Base-by-base conservation (phyloP, 2,113 vertebrate genomes). In the Burhinus bistriatus region DNA sequence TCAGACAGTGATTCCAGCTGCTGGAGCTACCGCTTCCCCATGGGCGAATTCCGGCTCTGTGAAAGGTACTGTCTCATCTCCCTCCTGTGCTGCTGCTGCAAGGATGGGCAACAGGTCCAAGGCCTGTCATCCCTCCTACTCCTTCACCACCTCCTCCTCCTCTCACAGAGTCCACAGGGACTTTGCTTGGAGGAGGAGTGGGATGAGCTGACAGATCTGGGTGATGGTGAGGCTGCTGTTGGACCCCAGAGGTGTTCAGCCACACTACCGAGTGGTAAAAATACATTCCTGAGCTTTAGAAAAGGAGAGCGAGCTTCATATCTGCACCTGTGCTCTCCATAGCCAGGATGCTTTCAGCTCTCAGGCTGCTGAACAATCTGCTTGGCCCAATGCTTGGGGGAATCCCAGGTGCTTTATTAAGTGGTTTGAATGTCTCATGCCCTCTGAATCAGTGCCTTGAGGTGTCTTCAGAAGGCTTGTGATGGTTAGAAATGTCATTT, bases 11-110 rank as follows among this genome's bases (percentile, higher is more conserved):
- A 99, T 15, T 97, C 98, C 85, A 98, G 98, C 62, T 98, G 97
- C 91, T 99, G 99, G 99, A 98, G 89, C 90, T 98, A 98, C 96
- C 99, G 99, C 62, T 99, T 99, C 95, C 99, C 99, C 30, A 99
- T 99, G 85, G 98, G 96, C 0, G 97, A 98, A 95, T 99, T 99
- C 95, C 98, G 83, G 73, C 98, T 97, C 83, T 99, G 98, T 18
- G 99, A 98, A 97, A 98, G 97, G 99, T 99, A 97, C 71, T 0
- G 38, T 42, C 62, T 87, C 21, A 1, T 45, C 42, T 88, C 19
- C 27, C 30, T 76, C 42, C 44, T 38, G 23, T 54, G 40, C 68
- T 4, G 5, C 80, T 45, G 59, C 71, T 94, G 57, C 71, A 47
- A 30, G 57, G 52, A 68, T 0, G 1, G 76, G 21, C 26, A 26